Evolutionary conservation across 2,797 vertebrate genomes (phyloP).

Genomic region (Xiphophorus birchmanni): DNA sequence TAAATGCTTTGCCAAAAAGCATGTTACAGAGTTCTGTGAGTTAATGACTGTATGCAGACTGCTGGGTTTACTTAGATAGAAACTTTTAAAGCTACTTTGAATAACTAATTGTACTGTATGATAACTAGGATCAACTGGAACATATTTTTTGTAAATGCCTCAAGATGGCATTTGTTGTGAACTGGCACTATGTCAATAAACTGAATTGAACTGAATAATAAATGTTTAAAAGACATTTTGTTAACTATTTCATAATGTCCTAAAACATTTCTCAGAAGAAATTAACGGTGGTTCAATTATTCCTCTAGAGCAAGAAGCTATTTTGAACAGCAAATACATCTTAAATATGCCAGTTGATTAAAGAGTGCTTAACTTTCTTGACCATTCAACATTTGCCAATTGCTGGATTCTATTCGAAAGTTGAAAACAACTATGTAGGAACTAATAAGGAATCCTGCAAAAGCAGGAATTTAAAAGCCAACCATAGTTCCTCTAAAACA

Average conservation of each 20-base stretch:
- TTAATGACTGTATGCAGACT: too few relatives aligned
- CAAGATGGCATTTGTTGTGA: too few relatives aligned
- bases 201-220: too few relatives aligned
- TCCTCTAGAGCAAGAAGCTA: not conserved
- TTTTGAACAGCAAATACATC: not conserved
- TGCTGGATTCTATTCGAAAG: not conserved
- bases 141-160: too few relatives aligned
- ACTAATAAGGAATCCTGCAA: not conserved
- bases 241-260: not conserved
- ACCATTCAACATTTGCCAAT: not conserved
- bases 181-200: too few relatives aligned
- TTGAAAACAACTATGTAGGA: not conserved
- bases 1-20: not conserved
- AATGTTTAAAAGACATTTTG: not conserved
- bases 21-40: not conserved
- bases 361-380: not conserved
- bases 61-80: too few relatives aligned
- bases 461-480: not conserved
- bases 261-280: not conserved
- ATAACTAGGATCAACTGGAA: too few relatives aligned
- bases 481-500: not conserved
- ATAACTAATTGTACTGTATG: too few relatives aligned
- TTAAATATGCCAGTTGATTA: not conserved
- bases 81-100: too few relatives aligned
- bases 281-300: not conserved